phyloP scores from a whole-genome alignment of 1,140 invertebrate species.

The Agraylea sexmaculata region DNA sequence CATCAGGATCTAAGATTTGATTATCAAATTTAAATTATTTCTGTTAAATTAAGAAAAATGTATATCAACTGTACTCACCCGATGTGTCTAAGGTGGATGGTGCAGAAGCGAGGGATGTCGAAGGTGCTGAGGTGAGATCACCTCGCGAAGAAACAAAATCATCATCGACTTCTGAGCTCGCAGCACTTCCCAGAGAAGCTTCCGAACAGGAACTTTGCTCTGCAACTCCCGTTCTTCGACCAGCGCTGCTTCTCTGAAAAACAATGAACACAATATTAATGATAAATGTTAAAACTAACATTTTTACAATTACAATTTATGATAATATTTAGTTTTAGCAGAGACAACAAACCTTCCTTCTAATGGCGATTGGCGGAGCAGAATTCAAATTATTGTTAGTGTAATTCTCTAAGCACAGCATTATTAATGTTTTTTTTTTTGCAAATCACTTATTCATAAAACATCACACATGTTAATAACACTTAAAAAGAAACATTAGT shows the following conservation, averaged over 20 bases:
- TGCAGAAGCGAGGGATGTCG: conserved; percentile 26
- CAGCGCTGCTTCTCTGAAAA: conserved; percentile 25
- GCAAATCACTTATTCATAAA: too few species aligned
- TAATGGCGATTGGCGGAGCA: conserved; percentile 9
- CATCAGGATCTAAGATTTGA: conserved; percentile 24
- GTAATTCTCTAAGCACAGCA: conserved; percentile 20
- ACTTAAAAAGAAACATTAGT: too few species aligned
- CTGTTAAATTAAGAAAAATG: conserved; percentile 6
- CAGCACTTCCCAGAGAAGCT: conserved; percentile 58
- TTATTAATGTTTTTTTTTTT: conserved; percentile 9
- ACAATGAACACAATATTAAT: conserved; percentile 17
- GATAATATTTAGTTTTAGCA: neutral
- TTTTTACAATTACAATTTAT: neutral
- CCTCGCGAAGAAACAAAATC: conserved; percentile 31
- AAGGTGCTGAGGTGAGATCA: conserved; percentile 18
- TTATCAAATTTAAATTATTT: neutral
- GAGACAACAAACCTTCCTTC: conserved; percentile 18
- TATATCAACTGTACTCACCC: conserved; percentile 32
- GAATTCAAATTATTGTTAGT: conserved; percentile 8
- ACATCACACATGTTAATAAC: too few species aligned
- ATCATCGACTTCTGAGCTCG: conserved; percentile 58
- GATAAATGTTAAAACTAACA: neutral
- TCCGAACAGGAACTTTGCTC: conserved; percentile 60
- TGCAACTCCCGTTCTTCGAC: conserved; percentile 26
- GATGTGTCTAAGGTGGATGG: conserved; percentile 29